Conservation (phyloP, 2,888 invertebrate species). For the Cetonia aurata region DNA sequence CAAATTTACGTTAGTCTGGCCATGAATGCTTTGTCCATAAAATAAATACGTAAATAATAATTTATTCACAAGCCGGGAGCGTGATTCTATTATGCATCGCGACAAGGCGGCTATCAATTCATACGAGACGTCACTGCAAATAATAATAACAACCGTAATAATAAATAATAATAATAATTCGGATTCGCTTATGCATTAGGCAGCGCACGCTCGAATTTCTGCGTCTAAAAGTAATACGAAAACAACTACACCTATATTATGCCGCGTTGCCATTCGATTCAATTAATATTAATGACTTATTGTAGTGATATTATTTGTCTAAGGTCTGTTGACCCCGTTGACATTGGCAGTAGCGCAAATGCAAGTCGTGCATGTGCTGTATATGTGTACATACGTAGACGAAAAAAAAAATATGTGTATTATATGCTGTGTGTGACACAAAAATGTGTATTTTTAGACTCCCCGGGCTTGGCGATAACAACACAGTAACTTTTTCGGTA, state of each 20-base stretch:
- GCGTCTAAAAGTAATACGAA: conserved; percentile 13
- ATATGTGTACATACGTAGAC: too few relatives aligned
- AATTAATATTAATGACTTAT: conserved; percentile 40
- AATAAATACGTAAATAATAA: conserved; percentile 11
- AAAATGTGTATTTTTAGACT: conserved; percentile 39
- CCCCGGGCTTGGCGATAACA: conserved; percentile 38
- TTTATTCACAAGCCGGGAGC: conserved; percentile 12
- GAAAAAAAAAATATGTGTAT: conserved; percentile 22
- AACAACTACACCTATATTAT: not conserved
- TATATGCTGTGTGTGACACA: conserved; percentile 30
- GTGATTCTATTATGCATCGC: conserved; percentile 24
- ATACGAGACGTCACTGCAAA: conserved; percentile 10
- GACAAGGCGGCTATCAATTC: not conserved
- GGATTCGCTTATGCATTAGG: conserved; percentile 6
- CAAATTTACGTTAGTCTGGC: not conserved
- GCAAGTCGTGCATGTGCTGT: conserved; percentile 30
- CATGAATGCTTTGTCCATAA: not conserved
- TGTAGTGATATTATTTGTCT: conserved; percentile 45
- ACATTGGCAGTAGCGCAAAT: conserved; percentile 41
- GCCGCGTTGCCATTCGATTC: conserved; percentile 15
- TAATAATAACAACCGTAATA: not conserved
- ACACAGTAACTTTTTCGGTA: conserved; percentile 42
- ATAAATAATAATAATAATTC: not conserved
- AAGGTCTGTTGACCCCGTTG: conserved; percentile 45
- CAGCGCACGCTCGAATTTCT: conserved; percentile 24